Evolutionary conservation across 2,113 vertebrate species (phyloP).

Genomic region (Eudorcas thomsonii): DNA sequence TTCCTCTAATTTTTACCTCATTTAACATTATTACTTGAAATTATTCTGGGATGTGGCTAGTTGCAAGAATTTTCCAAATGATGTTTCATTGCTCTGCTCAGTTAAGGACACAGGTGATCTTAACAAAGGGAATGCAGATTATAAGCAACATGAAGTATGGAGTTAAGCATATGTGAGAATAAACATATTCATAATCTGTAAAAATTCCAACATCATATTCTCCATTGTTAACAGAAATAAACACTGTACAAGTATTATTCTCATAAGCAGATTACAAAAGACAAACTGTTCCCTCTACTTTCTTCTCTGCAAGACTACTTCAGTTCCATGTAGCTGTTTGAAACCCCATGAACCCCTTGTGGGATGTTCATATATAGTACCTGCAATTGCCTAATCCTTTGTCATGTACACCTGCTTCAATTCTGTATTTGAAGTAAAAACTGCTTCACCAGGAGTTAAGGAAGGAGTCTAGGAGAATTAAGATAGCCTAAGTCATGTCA

Average conservation of each 20-base stretch:
- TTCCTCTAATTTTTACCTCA: conserved; percentile 51
- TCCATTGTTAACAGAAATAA: neutral
- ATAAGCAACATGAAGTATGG: neutral
- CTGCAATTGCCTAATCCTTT: neutral
- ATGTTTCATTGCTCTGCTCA: neutral
- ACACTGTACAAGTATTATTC: neutral
- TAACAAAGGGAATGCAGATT: neutral
- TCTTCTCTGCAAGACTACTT: neutral
- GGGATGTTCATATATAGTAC: neutral
- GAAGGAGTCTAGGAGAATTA: neutral
- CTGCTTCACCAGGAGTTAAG: neutral
- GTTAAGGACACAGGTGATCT: neutral
- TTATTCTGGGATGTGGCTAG: neutral
- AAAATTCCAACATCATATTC: neutral
- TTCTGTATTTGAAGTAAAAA: neutral
- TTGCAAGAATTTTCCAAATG: conserved; percentile 35
- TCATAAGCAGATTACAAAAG: neutral
- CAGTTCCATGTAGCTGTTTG: neutral
- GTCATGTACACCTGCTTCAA: neutral
- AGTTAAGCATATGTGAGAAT: neutral
- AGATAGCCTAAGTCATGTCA: neutral
- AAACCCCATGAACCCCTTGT: neutral
- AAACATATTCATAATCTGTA: neutral
- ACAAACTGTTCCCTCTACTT: neutral
- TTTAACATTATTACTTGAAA: conserved; percentile 55